These are phyloP conservation scores for Psilanteris sp. DNA, from an alignment of 1,140 invertebrate genomes.

Conservation along the genomic window DNA sequence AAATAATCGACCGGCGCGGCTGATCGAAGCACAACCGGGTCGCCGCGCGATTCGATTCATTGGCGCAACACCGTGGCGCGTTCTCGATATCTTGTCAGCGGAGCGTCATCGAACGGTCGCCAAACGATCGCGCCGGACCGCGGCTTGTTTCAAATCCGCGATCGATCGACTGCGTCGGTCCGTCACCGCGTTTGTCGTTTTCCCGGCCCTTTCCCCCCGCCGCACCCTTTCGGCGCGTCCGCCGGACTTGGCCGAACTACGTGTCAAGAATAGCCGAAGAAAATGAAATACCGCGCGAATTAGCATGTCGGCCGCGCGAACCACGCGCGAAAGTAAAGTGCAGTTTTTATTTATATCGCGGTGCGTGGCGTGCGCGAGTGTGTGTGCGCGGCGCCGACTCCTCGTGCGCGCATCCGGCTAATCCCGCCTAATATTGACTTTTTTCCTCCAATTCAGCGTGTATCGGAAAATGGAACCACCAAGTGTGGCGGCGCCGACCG, in stretches of 20 bases:
- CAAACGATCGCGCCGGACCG: no score
- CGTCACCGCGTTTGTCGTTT: no score
- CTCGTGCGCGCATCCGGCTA: conserved; percentile 42
- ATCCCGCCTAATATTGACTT: conserved; percentile 63
- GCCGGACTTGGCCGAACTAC: conserved; percentile 42
- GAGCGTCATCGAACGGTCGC: no score
- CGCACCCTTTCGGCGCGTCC: conserved; percentile 41
- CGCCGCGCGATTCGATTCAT: no score
- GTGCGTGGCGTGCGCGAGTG: not conserved
- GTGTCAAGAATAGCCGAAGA: conserved; percentile 49
- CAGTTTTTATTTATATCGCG: conserved; percentile 38
- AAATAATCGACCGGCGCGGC: no score
- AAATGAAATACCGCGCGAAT: conserved; percentile 41
- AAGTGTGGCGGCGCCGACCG: conserved; percentile 65
- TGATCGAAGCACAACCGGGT: no score
- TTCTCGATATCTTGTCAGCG: no score
- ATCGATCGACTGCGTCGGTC: no score
- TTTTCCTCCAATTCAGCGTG: conserved; percentile 57
- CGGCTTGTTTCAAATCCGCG: no score
- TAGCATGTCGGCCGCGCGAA: conserved; percentile 10
- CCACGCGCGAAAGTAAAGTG: conserved; percentile 19
- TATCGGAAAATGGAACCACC: conserved; percentile 64
- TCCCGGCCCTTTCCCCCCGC: no score
- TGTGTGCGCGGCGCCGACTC: conserved; percentile 7
- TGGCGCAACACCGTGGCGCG: no score